Conservation (phyloP, 1,140 invertebrate genomes). For the Ylistrum balloti region DNA sequence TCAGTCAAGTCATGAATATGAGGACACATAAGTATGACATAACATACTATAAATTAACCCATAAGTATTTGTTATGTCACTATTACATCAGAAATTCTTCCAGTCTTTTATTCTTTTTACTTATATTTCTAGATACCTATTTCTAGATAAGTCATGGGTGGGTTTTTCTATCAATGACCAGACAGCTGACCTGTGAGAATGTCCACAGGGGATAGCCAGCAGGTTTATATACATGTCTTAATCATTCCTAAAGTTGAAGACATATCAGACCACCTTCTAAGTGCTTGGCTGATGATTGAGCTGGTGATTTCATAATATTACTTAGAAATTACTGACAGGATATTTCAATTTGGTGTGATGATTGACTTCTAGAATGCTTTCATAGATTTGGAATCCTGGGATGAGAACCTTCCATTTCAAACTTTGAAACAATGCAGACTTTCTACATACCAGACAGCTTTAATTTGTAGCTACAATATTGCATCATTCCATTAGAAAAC, state of each 20-base stretch:
- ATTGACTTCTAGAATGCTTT: not conserved
- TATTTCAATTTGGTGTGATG: not conserved
- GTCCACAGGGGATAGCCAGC: not conserved
- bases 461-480: not conserved
- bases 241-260: not conserved
- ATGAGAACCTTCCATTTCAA: not conserved
- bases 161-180: not conserved
- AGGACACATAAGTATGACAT: no score
- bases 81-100: no score
- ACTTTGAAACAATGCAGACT: no score
- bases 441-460: not conserved
- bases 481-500: not conserved
- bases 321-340: not conserved
- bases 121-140: no score
- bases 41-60: no score
- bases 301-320: constrained; percentile 8
- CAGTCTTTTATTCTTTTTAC: no score
- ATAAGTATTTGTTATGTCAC: no score
- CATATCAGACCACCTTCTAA: not conserved
- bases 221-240: constrained; percentile 1
- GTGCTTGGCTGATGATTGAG: not conserved
- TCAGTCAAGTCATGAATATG: no score
- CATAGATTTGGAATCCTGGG: not conserved
- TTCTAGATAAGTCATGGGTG: no score
- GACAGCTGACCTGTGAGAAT: not conserved